Evolutionary conservation across 2,888 invertebrate genomes (phyloP), one percentile per base, ranked within the genome.

Genomic region (Drosophila merina): DNA sequence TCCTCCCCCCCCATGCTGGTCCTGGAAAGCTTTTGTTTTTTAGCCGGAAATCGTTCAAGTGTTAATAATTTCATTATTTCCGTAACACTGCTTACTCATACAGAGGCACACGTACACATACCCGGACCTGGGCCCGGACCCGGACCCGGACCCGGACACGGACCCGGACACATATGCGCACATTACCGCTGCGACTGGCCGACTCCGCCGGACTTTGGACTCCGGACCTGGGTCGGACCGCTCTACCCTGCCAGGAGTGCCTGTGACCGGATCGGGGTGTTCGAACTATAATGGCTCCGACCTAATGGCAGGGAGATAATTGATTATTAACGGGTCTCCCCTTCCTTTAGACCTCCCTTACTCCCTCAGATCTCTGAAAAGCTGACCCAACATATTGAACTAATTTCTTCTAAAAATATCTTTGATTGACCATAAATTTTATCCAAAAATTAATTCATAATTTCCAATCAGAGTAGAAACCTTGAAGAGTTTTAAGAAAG

Each of bases 11-110:
- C 48, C 62, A 25, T 47, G 64, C 44, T 57, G 63, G 57, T 60
- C 71, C 63, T 73, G 76, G 79, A 62, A 81, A 68, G 79, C 86
- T 77, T 86, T 83, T 83, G 82, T 83, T 83, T 86, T 86, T 88
- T 86, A 80, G 81, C 86, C 88, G 88, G 84, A 85, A 85, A 76
- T 88, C 78, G 78, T 80, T 88, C 84, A 85, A 85, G 86, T 85
- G 88, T 85, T 88, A 85, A 85, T 85, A 85, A 85, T 85, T 85
- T 88, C 81, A 85, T 85, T 88, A 88, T 86, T 86, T 85, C 86
- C 84, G 84, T 72, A 57, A 75, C 81, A 78, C 73, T 83, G 86
- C 78, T 57, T 76, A 56, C 42, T 55, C 71, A 62, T 58, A 77
- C 71, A 69, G 67, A 68, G 45, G 58, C 45, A 50, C 64, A 70